phyloP scores from a whole-genome alignment of 2,797 vertebrate species.

The Trachops cirrhosus region DNA sequence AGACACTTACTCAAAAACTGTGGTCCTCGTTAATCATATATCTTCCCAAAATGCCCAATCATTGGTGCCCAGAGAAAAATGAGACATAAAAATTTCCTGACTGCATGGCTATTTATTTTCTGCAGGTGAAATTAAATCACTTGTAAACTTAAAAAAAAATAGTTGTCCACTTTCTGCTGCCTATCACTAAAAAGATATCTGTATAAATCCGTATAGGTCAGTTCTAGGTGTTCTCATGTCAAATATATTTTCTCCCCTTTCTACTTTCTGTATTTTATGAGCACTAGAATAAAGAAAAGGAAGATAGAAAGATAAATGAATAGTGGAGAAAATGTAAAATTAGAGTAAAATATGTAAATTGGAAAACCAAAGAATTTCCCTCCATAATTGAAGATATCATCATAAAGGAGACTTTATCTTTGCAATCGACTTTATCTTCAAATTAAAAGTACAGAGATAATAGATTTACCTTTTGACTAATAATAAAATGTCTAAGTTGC shows the following conservation, averaged over 20 bases:
- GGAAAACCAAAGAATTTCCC: conserved; percentile 55
- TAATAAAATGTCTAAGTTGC: conserved; percentile 53
- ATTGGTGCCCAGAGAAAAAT: not conserved
- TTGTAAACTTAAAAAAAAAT: conserved; percentile 66
- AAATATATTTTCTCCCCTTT: not conserved
- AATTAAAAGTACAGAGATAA: conserved; percentile 48
- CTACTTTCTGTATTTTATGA: conserved; percentile 31
- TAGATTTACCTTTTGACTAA: conserved; percentile 51
- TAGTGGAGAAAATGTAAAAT: conserved; percentile 53
- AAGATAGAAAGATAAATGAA: conserved; percentile 47
- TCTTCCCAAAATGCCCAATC: conserved; percentile 22
- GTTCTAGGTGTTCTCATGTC: not conserved
- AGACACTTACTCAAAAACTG: not conserved
- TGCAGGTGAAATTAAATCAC: conserved; percentile 77
- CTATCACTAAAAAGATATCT: conserved; percentile 64
- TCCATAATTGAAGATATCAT: conserved; percentile 49
- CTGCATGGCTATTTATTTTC: conserved; percentile 48
- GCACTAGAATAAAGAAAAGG: not conserved
- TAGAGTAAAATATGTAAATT: conserved; percentile 71
- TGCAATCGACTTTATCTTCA: conserved; percentile 50
- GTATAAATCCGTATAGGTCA: not conserved
- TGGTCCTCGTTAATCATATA: not conserved
- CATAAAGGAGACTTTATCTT: conserved; percentile 43
- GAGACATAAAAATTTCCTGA: not conserved
- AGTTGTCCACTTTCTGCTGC: conserved; percentile 76